Evolutionary conservation across 2,113 vertebrate genomes (phyloP), one percentile per base, ranked within the genome.

Genomic region (Turdus rufiventris): DNA sequence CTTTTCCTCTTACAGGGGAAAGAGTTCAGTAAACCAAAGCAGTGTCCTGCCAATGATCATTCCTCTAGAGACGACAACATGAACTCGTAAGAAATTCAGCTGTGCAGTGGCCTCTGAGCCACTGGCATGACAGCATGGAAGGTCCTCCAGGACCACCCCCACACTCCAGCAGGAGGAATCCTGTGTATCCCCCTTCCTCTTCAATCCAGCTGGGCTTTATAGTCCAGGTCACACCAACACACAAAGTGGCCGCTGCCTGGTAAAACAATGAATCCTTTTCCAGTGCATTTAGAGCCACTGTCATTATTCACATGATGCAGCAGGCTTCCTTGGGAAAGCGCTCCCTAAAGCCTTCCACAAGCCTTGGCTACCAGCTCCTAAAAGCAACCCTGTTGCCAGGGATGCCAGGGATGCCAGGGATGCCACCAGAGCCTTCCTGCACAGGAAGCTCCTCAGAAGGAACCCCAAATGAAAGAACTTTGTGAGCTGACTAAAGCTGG

Each of bases 361-460:
- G 26, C 38, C 48, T 75, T 5, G 0, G 53, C 38, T n/a, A 19
- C 0, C 6, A 81, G 51, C n/a, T 68, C 34, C 66, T 23, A 18
- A 56, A 75, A 79, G n/a, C n/a, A 75, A 4, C 3, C 10, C 18
- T 36, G 9, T 19, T 25, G 40, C 6, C 4, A 17, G 36, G n/a
- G 23, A 2, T 56, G 18, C 6, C 4, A 17, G 36, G n/a, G 23
- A 2, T 56, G 18, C 53, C 33, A 83, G 20, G 34, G 36, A 33
- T 48, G 58, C 45, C 48, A 67, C 23, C 33, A 65, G 66, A 76
- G 45, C 70, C 47, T 24, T 67, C 1, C 8, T 4, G 1, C 7
- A 18, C 43, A 40, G 47, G 1, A 1, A 78, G 34, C 25, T 71
- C 60, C 43, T n/a, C 47, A 53, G 62, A 47, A 73, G 42, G 70